Evolutionary conservation across 2,113 vertebrate genomes (phyloP), one percentile per base, ranked within the genome.

Genomic region (Neopipo cinnamomea): DNA sequence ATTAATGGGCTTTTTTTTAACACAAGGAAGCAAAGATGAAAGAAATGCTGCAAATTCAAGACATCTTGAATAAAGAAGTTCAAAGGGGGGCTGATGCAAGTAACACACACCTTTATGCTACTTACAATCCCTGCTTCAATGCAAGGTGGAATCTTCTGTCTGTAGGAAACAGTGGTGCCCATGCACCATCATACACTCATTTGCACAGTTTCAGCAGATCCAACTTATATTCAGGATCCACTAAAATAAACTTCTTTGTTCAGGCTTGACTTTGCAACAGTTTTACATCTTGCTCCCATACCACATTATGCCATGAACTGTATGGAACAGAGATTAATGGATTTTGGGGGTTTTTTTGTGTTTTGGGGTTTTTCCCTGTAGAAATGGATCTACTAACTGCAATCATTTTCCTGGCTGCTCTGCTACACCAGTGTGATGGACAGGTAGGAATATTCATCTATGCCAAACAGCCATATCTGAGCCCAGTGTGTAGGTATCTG

Each of bases 311-410:
- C 5, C 52, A 56, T 21, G 28, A 66, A 41, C 5, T 56, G 9
- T 41, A 12, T 56, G 27, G 8, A 50, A 50, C 12, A 50, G 9
- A 77, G 13, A 52, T 50, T 94, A 63, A 91, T 7, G 4, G 9
- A 31, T 70, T 73, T 59, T 0, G 28, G 11, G 2, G 0, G 3
- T 7, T 15, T 21, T 3, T 5, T 37, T 61, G 30, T 11, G 19
- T 49, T 52, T 6, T 87, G n/a, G n/a, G n/a, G n/a, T 56, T 53
- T 70, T 24, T 3, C 39, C 24, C 19, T 55, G 6, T 22, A 97
- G 95, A 65, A 62, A 97, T 97, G 95, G 42, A 55, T 47, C 63
- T 80, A 18, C 50, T 88, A 18, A 41, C 47, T 63, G 50, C 75
- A 83, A 11, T 90, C 8, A 0, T 96, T 53, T 52, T 94, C 72